Evolutionary conservation across 1,140 invertebrate species (phyloP), one percentile per base, ranked within the genome.

Genomic region (Gryon sp.): DNA sequence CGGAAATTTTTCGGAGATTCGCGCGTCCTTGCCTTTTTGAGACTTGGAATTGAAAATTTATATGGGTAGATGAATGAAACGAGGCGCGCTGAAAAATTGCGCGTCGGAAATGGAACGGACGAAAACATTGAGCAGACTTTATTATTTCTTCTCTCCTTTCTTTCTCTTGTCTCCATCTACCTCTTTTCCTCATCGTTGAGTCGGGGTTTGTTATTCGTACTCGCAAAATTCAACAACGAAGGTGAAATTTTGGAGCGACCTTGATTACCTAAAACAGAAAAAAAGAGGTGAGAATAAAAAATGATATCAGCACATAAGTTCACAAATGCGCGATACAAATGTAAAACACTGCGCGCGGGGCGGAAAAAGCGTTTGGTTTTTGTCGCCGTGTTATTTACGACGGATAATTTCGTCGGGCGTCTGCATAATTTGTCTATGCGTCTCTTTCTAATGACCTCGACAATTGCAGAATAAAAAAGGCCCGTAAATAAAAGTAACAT

Each of bases 51-150:
- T 63, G 59, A 57, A 57, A 63, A 73, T 73, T 73, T 65, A 65
- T 65, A 65, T 43, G 40, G 59, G 59, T 30, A 59, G 69, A 73
- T 57, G 59, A 65, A 65, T 65, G 69, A 57, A 72, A 24, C 26
- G 40, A 62, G 55, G 34, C 46, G 53, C 50, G 69, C 18, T 57
- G 69, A 73, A 63, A 59, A 73, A 73, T 73, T 57, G 69, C 69
- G 43, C 59, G 50, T 15, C 52, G 52, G 53, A 65, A 65, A 74
- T 63, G 59, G 57, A 34, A 73, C 59, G 69, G 43, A 48, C 22
- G 43, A 48, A 45, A 38, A 43, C 43, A 53, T 62, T 62, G 38
- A 60, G 53, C 66, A 38, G 28, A 55, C 40, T 55, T 55, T 48
- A 45, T 70, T 60, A 70, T 50, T 57, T 48, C n/a, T 19, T 38